Evolutionary conservation across 1,140 invertebrate genomes (phyloP).

Genomic region (Drosophila miranda): DNA sequence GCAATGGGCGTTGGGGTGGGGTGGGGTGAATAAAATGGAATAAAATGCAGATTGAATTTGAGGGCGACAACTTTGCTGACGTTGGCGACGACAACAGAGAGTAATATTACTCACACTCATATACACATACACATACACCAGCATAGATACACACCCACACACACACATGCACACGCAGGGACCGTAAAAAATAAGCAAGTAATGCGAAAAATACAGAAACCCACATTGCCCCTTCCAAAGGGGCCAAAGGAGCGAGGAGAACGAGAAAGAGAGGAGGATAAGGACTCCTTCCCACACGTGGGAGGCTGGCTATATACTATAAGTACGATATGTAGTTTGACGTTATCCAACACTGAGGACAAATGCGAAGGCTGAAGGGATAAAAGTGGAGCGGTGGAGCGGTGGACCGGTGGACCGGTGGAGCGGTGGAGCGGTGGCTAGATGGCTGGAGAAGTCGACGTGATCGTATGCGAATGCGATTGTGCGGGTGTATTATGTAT

Average conservation of each 20-base stretch:
- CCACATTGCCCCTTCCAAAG: constrained; percentile 48
- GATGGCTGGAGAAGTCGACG: constrained; percentile 43
- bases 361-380: constrained; percentile 37
- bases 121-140: constrained; percentile 2
- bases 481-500: constrained; percentile 73
- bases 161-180: constrained; percentile 22
- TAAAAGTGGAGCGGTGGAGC: constrained; percentile 18
- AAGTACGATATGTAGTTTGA: constrained; percentile 62
- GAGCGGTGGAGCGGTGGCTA: not conserved
- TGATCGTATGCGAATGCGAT: constrained; percentile 75
- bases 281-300: not conserved
- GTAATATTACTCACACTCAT: constrained; percentile 55
- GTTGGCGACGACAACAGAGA: constrained; percentile 60
- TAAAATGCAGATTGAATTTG: constrained; percentile 75
- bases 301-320: constrained; percentile 13
- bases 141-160: not conserved
- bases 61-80: constrained; percentile 65
- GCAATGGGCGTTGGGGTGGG: not conserved
- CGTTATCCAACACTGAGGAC: constrained; percentile 63
- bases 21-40: constrained; percentile 46
- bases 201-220: constrained; percentile 71
- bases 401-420: not conserved
- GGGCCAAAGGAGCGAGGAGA: not conserved
- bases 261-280: constrained; percentile 2
- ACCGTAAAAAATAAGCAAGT: constrained; percentile 57